Conservation (phyloP, 2,797 vertebrate species). For the Chrysocyon brachyurus region DNA sequence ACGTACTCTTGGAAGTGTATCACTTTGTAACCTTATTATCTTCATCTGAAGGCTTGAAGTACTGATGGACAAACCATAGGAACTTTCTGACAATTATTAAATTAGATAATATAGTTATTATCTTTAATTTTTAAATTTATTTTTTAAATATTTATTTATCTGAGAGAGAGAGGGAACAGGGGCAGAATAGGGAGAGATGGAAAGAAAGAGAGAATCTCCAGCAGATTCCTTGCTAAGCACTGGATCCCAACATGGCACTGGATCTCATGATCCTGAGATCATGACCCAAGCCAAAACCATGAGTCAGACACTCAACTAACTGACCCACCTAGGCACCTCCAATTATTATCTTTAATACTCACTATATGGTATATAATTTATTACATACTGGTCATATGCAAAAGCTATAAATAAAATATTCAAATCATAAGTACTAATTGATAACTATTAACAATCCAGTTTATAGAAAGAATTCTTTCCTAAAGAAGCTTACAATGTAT, state of each 20-base stretch:
- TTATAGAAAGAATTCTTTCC: background rate
- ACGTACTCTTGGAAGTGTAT: background rate
- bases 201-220: background rate
- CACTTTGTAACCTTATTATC: background rate
- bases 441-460: background rate
- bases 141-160: background rate
- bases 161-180: background rate
- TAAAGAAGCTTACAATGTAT: background rate
- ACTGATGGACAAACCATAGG: background rate
- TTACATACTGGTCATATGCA: background rate
- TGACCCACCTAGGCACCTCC: background rate
- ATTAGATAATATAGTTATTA: background rate
- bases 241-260: background rate
- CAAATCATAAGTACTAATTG: background rate
- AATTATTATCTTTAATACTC: background rate
- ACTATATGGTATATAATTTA: background rate
- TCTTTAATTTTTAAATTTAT: background rate
- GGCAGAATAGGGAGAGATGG: background rate
- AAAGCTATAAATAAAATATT: background rate
- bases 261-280: background rate
- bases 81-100: background rate
- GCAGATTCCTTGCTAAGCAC: background rate
- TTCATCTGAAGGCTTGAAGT: background rate
- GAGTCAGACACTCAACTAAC: background rate
- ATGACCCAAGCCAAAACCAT: background rate